Evolutionary conservation across 2,888 invertebrate species (phyloP).

Genomic region (Tricholauxania praeusta): DNA sequence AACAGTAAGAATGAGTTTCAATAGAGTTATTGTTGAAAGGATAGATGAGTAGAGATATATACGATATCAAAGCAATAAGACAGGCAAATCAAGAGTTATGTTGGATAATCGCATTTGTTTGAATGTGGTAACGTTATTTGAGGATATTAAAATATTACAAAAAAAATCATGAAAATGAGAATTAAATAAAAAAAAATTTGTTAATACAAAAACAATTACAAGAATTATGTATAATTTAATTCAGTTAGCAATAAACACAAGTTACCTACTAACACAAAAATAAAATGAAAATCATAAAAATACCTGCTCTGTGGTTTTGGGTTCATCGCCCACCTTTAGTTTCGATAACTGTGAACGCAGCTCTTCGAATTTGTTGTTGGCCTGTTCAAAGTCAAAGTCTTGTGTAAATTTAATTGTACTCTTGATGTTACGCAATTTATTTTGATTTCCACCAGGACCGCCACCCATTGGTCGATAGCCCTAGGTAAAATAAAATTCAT

Average conservation of each 20-base stretch:
- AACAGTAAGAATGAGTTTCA: background rate
- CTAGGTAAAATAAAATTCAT: slow-evolving; percentile 46
- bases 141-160: slow-evolving; percentile 2
- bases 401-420: slow-evolving; percentile 92
- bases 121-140: slow-evolving; percentile 12
- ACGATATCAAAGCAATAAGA: background rate
- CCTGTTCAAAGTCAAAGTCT: slow-evolving; percentile 99
- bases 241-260: slow-evolving; percentile 17
- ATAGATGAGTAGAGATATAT: background rate
- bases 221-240: background rate
- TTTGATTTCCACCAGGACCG: slow-evolving; percentile 67
- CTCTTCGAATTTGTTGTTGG: slow-evolving; percentile 97
- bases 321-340: slow-evolving; percentile 77
- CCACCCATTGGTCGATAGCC: slow-evolving; percentile 67
- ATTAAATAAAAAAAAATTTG: slow-evolving; percentile 4
- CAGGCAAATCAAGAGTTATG: slow-evolving; percentile 22
- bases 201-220: slow-evolving; percentile 35
- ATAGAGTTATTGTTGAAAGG: slow-evolving; percentile 5
- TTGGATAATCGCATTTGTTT: background rate
- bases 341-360: slow-evolving; percentile 87
- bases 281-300: slow-evolving; percentile 48
- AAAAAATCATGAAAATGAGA: slow-evolving; percentile 4
- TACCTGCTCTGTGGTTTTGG: slow-evolving; percentile 69
- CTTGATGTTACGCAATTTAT: slow-evolving; percentile 70
- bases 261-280: slow-evolving; percentile 35